A percentile compares a stretch with the other conserved stretches of the same genome.
Conservation (phyloP, 2,113 vertebrate genomes). For the Ophthalmolycus amberensis region DNA sequence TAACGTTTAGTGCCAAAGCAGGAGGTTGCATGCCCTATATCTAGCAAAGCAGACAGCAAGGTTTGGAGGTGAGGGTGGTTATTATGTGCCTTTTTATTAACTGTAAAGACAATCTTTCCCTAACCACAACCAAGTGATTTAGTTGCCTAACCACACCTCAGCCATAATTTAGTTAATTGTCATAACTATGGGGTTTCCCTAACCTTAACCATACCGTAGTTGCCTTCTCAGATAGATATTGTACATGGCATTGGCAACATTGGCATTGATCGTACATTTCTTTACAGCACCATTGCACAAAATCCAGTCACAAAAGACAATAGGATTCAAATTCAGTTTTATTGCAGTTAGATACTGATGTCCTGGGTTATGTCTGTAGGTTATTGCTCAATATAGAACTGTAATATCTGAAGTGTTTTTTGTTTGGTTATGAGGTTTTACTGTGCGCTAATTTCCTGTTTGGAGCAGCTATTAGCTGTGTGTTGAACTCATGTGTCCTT, state of each 20-base stretch:
- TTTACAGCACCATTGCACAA: too few species aligned
- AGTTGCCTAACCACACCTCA: neutral
- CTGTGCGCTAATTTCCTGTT: neutral
- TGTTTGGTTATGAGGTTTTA: neutral
- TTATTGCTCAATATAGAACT: too few species aligned
- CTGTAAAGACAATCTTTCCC: neutral
- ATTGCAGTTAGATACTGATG: too few species aligned
- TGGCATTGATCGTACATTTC: too few species aligned
- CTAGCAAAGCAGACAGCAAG: neutral
- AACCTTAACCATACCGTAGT: neutral
- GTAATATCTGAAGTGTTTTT: too few species aligned
- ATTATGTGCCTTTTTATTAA: neutral
- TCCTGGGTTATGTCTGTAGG: too few species aligned
- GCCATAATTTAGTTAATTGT: neutral
- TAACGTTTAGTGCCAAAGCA: neutral
- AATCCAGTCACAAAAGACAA: too few species aligned
- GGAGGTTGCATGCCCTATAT: neutral
- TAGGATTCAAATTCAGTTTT: too few species aligned
- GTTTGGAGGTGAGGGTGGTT: neutral
- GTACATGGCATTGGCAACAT: neutral
- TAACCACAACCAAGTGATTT: neutral
- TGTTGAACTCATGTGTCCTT: neutral
- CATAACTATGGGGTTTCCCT: neutral
- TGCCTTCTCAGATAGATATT: neutral
- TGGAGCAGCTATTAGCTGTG: neutral